Conservation (phyloP, 2,888 invertebrate genomes). For the Pyralis farinalis region DNA sequence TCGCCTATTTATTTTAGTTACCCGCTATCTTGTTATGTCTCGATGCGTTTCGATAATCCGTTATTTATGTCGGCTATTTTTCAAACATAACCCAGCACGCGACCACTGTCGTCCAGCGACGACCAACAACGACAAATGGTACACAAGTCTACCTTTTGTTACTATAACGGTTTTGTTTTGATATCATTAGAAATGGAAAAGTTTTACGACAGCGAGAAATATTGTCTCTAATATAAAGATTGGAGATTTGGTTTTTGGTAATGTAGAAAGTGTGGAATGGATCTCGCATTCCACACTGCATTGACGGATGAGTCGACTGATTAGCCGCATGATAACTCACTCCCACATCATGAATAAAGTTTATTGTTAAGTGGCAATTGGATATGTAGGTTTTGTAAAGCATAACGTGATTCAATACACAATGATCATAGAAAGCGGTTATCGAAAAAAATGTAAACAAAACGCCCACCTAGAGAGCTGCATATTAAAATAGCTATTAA, state of each 20-base stretch:
- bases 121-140: slow-evolving; percentile 53
- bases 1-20: slow-evolving; percentile 68
- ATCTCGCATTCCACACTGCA: too few species aligned
- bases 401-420: slow-evolving; percentile 22
- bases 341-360: slow-evolving; percentile 23
- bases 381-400: slow-evolving; percentile 11
- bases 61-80: slow-evolving; percentile 74
- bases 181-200: slow-evolving; percentile 71
- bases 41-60: slow-evolving; percentile 74
- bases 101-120: slow-evolving; percentile 53
- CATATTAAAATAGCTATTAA: slow-evolving; percentile 43
- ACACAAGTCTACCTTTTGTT: slow-evolving; percentile 63
- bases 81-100: slow-evolving; percentile 61
- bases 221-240: slow-evolving; percentile 61
- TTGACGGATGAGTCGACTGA: slow-evolving; percentile 49
- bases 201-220: slow-evolving; percentile 63
- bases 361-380: slow-evolving; percentile 22
- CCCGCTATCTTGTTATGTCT: slow-evolving; percentile 63
- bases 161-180: slow-evolving; percentile 68
- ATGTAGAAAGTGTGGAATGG: slow-evolving; percentile 55
- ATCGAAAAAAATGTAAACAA: slow-evolving; percentile 41
- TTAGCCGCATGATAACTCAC: slow-evolving; percentile 39
- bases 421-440: slow-evolving; percentile 29
- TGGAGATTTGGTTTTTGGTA: slow-evolving; percentile 50
- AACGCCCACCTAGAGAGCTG: slow-evolving; percentile 46